Base-by-base conservation (phyloP, 2,888 invertebrate genomes). In the Lasioglossum malachurum region DNA sequence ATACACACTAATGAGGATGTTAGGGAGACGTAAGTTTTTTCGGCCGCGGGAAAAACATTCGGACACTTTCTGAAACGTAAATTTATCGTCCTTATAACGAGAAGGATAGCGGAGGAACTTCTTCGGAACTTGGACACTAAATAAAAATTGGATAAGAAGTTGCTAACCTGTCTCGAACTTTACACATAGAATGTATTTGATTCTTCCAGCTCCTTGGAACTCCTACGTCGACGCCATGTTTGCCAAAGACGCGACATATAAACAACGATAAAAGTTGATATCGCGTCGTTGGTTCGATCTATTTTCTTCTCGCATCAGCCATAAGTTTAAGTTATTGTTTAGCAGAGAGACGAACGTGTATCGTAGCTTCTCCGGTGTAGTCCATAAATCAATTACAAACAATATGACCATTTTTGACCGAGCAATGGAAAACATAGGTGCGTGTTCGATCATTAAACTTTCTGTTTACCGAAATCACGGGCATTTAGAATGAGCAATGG, bases 401-500 rank as follows among this genome's bases (percentile, higher is more conserved):
- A 44, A 14, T 41, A n/a, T 8, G 16, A 35, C 23, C 8, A 31
- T 10, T 31, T 49, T 23, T 46, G 8, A 10, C 74, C 71, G 44
- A 38, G 64, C n/a, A n/a, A n/a, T 57, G 4, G 49, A 73, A 57
- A 71, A 27, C 23, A 73, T 72, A 27, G 78, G 57, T 46, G 67
- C 57, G 75, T 46, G n/a, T 31, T 74, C 46, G 12, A 72, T 89
- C 88, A 86, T 90, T 89, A 89, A 84, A 82, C 71, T 84, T 86
- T 89, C 88, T 90, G 89, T 90, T 90, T 91, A 75, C 91, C 88
- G 86, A 88, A 89, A 84, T 77, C 71, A 76, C 71, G 81, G 91
- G 84, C 91, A 49, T 85, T 84, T 35, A 53, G 82, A 83, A 87
- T 89, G 91, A 90, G 74, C 78, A 84, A 90, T 88, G 82, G 91